phyloP scores from a whole-genome alignment of 2,113 vertebrate species.

The Hypomesus transpacificus region DNA sequence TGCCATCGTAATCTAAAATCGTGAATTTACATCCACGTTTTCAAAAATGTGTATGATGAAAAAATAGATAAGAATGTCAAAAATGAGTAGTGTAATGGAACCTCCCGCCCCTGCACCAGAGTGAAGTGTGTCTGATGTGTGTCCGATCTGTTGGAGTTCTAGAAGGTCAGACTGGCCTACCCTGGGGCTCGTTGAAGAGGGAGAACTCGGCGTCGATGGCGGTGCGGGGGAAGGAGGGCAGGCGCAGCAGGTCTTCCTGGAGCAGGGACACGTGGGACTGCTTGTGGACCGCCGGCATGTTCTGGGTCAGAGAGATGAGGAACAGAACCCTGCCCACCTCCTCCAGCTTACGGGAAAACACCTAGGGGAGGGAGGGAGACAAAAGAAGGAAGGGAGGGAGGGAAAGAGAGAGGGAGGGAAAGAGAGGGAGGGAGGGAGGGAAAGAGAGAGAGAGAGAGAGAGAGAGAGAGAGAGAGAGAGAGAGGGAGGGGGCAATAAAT shows the following conservation, averaged over 20 bases:
- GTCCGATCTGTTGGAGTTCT: too few species aligned
- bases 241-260: conserved; percentile 93
- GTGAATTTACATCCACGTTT: too few species aligned
- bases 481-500: background rate
- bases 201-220: conserved; percentile 97
- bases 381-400: too few species aligned
- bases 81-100: too few species aligned
- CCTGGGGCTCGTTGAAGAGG: conserved; percentile 90
- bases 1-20: too few species aligned
- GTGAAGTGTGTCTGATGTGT: too few species aligned
- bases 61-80: too few species aligned
- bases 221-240: conserved; percentile 94
- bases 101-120: too few species aligned
- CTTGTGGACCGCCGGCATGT: conserved; percentile 91
- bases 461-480: background rate
- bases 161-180: conserved; percentile 54
- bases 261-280: conserved; percentile 97
- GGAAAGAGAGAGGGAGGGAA: background rate
- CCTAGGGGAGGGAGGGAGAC: conserved; percentile 62
- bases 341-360: conserved; percentile 95
- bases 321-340: conserved; percentile 95
- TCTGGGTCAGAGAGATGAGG: conserved; percentile 93
- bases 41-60: too few species aligned
- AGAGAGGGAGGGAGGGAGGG: background rate
- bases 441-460: background rate